Base-by-base conservation (phyloP, 2,888 invertebrate genomes). In the Celastrina argiolus region DNA sequence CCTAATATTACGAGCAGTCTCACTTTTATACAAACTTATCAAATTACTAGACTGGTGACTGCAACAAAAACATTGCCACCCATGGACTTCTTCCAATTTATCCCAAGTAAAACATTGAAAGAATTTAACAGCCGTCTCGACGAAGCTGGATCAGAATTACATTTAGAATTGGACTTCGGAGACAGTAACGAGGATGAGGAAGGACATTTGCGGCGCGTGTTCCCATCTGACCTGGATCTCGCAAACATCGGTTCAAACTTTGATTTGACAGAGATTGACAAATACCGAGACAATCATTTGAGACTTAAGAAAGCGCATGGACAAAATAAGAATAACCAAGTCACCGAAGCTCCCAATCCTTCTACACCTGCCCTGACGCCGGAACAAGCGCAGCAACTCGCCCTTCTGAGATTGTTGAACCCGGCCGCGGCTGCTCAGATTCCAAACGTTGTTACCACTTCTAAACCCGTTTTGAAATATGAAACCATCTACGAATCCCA, bases 11-110 rank as follows among this genome's bases (percentile, higher is more conserved):
- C 97, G 0, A 94, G 93, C 64, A 94, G 93, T 69, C 88, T 96
- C 74, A 97, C 98, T 0, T 92, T 98, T 63, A 95, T 97, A 2
- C 98, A 98, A 88, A 97, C 97, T 0, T 98, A 97, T 84, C 94
- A 96, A 77, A 92, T 97, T 26, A 97, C 97, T 0, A 93, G 97
- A 78, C 88, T 97, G 67, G 97, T 98, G 12, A 97, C 97, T 0
- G 97, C 97, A 0, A 97, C 96, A 1, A 97, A 97, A 81, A 98
- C 97, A 0, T 82, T 97, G 59, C 97, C 97, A 6, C 97, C 97
- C 0, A 94, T 96, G 93, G 96, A 97, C 80, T 94, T 94, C 71
- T 97, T 95, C 87, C 96, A 96, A 79, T 97, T 97, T 77, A 95
- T 95, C 66, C 97, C 97, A 0, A 96, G 96, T 76, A 96, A 95